Conservation (phyloP, 2,888 invertebrate genomes). For the Ornithoptera alexandrae region DNA sequence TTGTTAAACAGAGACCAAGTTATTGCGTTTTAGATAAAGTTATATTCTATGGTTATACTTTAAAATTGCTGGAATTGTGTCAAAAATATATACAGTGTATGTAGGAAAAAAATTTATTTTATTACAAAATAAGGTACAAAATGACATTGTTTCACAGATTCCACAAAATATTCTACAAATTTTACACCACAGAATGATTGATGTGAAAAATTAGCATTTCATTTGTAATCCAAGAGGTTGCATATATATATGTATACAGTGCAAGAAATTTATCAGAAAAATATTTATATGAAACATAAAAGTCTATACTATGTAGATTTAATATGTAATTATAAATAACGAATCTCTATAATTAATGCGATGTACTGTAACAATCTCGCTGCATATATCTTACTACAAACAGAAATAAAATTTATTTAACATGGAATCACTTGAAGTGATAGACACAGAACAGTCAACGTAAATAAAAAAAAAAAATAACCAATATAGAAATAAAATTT, state of each 20-base stretch:
- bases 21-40: too few species aligned
- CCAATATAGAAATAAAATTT: not conserved
- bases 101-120: conserved; percentile 40
- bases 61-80: not conserved
- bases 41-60: too few species aligned
- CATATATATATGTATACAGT: too few species aligned
- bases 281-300: too few species aligned
- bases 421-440: too few species aligned
- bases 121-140: conserved; percentile 69
- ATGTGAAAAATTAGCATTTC: conserved; percentile 31
- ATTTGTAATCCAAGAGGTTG: conserved; percentile 7
- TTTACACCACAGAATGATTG: conserved; percentile 38
- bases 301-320: too few species aligned
- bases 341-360: not conserved
- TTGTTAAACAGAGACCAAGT: not conserved
- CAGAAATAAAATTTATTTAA: not conserved
- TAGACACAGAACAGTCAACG: not conserved
- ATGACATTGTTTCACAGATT: conserved; percentile 48
- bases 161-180: conserved; percentile 29
- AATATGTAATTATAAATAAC: too few species aligned
- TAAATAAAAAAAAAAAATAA: not conserved
- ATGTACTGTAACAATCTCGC: not conserved
- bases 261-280: too few species aligned
- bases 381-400: not conserved
- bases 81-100: conserved; percentile 3